These are phyloP conservation scores for Trichomycterus rosablanca DNA, from an alignment of 2,113 vertebrate species.

Conservation along the genomic window DNA sequence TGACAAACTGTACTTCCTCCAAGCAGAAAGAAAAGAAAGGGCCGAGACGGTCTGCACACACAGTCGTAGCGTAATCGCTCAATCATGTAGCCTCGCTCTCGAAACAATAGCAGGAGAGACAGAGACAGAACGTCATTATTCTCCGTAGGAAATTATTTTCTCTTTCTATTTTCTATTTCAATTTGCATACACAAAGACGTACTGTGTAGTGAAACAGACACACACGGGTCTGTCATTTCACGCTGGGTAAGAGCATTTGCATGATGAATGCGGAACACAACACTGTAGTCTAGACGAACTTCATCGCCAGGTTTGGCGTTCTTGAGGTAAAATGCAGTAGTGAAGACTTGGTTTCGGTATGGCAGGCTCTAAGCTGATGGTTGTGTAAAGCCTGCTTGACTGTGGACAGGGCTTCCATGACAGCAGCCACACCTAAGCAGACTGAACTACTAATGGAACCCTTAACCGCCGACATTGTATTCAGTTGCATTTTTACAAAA, in stretches of 20 bases:
- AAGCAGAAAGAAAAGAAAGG: not conserved
- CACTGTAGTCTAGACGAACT: not conserved
- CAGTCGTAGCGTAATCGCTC: constrained; percentile 14
- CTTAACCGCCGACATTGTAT: no score
- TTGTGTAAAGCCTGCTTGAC: no score
- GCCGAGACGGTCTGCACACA: constrained; percentile 8
- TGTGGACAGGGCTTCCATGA: no score
- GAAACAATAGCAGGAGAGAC: constrained; percentile 17
- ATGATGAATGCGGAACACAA: not conserved
- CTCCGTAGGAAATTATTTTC: constrained; percentile 3
- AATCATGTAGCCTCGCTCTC: constrained; percentile 9
- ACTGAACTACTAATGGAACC: no score
- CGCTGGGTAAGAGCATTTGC: not conserved
- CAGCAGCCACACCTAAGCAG: no score
- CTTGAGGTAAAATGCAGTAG: no score
- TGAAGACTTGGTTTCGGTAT: no score
- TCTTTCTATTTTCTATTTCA: not conserved
- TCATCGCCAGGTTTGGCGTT: no score
- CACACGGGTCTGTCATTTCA: constrained; percentile 8
- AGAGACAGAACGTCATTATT: constrained; percentile 28
- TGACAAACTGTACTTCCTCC: no score
- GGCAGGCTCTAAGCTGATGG: no score
- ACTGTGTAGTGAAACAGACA: not conserved
- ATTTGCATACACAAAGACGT: constrained; percentile 15
- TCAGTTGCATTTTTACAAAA: no score